These are phyloP conservation scores for Macrostomum lignano DNA, from an alignment of 1,140 invertebrate species.

Conservation along the genomic window DNA sequence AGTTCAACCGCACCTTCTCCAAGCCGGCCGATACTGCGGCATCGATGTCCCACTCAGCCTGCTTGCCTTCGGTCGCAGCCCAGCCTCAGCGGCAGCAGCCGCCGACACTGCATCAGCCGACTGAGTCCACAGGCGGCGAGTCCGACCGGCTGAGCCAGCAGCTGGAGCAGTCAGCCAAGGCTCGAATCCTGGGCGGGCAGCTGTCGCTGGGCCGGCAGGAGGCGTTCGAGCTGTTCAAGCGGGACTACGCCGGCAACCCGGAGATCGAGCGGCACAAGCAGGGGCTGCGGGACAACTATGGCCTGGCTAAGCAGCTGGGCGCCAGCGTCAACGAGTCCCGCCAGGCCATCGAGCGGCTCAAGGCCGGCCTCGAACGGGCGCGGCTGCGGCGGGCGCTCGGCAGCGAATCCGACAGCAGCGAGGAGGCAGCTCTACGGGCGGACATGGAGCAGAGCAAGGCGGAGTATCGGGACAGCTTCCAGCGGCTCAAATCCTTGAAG, in stretches of 20 bases:
- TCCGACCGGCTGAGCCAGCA: conserved; percentile 5
- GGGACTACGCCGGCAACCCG: conserved; percentile 18
- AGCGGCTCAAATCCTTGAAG: conserved; percentile 15
- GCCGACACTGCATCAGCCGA: too few relatives aligned
- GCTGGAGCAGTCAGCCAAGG: conserved; percentile 1
- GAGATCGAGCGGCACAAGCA: conserved; percentile 20
- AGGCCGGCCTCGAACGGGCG: conserved; percentile 19
- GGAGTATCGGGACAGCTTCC: not conserved
- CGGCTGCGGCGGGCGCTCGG: too few relatives aligned
- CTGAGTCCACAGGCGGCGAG: conserved; percentile 7
- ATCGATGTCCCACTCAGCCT: too few relatives aligned
- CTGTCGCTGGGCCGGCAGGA: conserved; percentile 25
- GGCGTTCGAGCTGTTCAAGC: conserved; percentile 24
- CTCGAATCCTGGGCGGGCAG: too few relatives aligned
- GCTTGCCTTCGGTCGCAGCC: too few relatives aligned
- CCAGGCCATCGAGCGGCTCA: too few relatives aligned
- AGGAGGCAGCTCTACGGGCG: too few relatives aligned
- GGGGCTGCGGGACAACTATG: conserved; percentile 17
- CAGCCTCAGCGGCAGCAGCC: too few relatives aligned
- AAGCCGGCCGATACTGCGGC: too few relatives aligned
- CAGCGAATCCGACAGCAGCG: too few relatives aligned
- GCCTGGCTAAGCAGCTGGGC: conserved; percentile 20
- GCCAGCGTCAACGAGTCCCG: conserved; percentile 19
- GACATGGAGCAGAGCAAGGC: too few relatives aligned
- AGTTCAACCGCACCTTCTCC: too few relatives aligned